Conservation (phyloP, 2,113 vertebrate species). For the Irena cyanogastra region DNA sequence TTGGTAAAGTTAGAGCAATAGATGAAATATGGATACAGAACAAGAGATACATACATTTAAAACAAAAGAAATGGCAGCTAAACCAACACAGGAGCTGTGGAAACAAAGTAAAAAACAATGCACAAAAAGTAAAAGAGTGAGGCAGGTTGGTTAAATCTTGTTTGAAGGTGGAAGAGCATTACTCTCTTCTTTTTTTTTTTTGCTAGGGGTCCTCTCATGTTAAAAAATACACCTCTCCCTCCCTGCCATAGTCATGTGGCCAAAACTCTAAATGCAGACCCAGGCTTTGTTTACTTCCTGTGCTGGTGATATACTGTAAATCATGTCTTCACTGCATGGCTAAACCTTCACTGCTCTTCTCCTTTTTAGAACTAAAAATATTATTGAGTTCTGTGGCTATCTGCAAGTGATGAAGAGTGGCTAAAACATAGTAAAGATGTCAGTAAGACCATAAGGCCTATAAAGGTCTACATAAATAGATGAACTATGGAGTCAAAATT, state of each 20-base stretch:
- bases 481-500: background rate
- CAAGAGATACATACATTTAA: background rate
- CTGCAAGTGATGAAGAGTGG: background rate
- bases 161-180: background rate
- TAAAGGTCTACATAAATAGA: background rate
- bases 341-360: background rate
- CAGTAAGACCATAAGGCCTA: background rate
- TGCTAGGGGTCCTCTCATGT: rapidly evolving
- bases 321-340: background rate
- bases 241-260: background rate
- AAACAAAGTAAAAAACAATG: background rate
- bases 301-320: background rate
- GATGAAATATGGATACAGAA: background rate
- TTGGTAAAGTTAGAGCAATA: background rate
- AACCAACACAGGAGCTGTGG: background rate
- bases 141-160: background rate
- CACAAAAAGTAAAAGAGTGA: background rate
- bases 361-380: background rate
- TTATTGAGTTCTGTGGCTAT: background rate
- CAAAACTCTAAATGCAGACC: background rate
- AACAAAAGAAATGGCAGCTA: background rate
- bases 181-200: background rate
- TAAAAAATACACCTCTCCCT: background rate
- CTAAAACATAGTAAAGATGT: background rate
- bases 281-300: background rate